Evolutionary conservation across 2,113 vertebrate genomes (phyloP), one percentile per base, ranked within the genome.

Genomic region (Cepphus grylle): DNA sequence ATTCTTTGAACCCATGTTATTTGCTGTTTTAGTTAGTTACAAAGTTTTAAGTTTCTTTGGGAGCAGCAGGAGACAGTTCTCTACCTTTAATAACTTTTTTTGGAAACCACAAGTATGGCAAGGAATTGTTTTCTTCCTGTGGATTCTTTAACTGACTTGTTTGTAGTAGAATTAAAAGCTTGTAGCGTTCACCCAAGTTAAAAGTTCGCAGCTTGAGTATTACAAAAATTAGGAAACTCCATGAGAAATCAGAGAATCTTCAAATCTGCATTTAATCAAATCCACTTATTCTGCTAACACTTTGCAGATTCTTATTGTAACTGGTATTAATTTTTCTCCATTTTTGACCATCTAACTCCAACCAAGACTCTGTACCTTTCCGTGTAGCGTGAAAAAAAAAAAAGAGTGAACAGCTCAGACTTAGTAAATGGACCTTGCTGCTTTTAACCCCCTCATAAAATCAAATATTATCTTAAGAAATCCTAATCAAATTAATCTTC

Each of bases 391-490:
- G 59, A 38, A 71, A 82, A 71, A 93, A 93, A 93, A 90, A 58
- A 52, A 15, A 6, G 62, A 95, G n/a, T 82, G 67, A 93, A 55
- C 12, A 70, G 71, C 83, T 93, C 95, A 86, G 69, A 78, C 85
- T 86, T 22, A 71, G 77, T 58, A 92, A 97, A 93, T 94, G 87
- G 85, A 72, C 85, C 91, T 96, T 87, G 70, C 66, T 91, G 79
- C 94, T 95, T 95, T 97, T 91, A 97, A 98, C 96, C 52, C 89
- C 88, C 91, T 96, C 96, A 96, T 97, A 96, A 98, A 98, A 97
- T 98, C 97, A 98, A 98, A 98, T 98, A 97, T 98, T 98, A 98
- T 98, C 93, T 98, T 98, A 98, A 98, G 98, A 98, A 98, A 98
- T 98, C 97, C 98, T 98, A 97, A 98, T 98, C 97, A 98, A 98